These are phyloP conservation scores for Mycetomoellerius zeteki DNA, from an alignment of 1,140 invertebrate genomes.

Conservation along the genomic window DNA sequence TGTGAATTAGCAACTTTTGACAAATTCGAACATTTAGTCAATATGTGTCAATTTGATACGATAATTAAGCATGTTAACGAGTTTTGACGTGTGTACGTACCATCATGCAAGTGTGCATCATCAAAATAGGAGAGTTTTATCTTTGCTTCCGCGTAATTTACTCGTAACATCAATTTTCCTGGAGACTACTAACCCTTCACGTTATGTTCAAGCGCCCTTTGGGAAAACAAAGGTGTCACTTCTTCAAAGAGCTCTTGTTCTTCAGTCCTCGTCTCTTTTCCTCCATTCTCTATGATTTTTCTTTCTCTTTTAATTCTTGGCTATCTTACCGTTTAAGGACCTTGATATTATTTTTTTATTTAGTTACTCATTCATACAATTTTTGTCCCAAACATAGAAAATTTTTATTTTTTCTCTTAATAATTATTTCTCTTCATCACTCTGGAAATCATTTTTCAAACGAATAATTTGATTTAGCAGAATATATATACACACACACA, in stretches of 20 bases:
- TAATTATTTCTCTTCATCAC: conserved; percentile 7
- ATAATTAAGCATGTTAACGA: conserved; percentile 22
- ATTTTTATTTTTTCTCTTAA: conserved; percentile 47
- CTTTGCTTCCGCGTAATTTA: conserved; percentile 77
- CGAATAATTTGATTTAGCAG: background rate
- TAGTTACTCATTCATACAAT: conserved; percentile 46
- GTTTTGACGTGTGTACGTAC: background rate
- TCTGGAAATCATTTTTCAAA: conserved; percentile 36
- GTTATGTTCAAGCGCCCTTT: conserved; percentile 75
- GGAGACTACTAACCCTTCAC: conserved; percentile 70
- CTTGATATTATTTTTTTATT: conserved; percentile 52
- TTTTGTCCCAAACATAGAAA: conserved; percentile 68
- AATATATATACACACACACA: too few relatives aligned
- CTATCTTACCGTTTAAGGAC: conserved; percentile 72
- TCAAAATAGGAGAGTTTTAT: conserved; percentile 64
- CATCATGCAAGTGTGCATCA: conserved; percentile 16
- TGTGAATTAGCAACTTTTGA: background rate
- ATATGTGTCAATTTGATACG: background rate
- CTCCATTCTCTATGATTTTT: conserved; percentile 42
- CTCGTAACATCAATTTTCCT: conserved; percentile 77
- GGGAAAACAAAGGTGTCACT: conserved; percentile 82
- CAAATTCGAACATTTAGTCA: background rate
- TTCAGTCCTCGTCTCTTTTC: conserved; percentile 47
- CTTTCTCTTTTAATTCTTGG: conserved; percentile 61
- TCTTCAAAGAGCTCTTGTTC: conserved; percentile 77